Conservation (phyloP, 2,888 invertebrate species). For the Odontothrips loti region DNA sequence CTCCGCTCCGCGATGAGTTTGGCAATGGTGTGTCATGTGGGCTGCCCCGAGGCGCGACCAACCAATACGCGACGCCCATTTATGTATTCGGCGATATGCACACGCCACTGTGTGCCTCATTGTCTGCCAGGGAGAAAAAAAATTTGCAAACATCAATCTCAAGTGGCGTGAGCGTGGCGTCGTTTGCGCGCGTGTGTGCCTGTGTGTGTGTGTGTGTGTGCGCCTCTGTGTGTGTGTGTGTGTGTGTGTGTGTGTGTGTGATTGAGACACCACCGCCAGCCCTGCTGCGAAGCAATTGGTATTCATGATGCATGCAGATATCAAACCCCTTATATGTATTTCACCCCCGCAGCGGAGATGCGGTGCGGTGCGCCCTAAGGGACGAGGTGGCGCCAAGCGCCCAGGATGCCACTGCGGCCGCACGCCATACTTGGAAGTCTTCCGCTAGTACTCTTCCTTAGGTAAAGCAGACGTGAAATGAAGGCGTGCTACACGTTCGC, state of each 20-base stretch:
- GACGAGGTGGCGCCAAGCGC: no score
- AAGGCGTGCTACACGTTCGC: no score
- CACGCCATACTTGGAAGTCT: no score
- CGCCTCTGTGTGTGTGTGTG: neutral
- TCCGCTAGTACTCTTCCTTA: no score
- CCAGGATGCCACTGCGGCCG: no score
- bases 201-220: slow-evolving; percentile 12
- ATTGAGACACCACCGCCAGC: neutral
- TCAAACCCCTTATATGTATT: no score
- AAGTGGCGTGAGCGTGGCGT: slow-evolving; percentile 8
- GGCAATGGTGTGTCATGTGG: neutral
- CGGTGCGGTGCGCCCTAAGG: no score
- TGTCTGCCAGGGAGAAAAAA: slow-evolving; percentile 4
- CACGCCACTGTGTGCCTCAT: neutral
- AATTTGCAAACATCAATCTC: slow-evolving; percentile 26
- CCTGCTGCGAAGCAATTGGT: neutral
- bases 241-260: slow-evolving; percentile 3
- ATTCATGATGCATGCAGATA: neutral
- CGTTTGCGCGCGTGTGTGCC: neutral
- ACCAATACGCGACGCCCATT: neutral
- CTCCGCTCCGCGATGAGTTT: neutral
- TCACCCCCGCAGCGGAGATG: no score
- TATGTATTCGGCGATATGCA: slow-evolving; percentile 6
- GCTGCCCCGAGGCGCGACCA: neutral
- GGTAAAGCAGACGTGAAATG: no score